Percentiles rank a stretch among this genome's conserved stretches.
Conservation (phyloP, 2,797 vertebrate genomes). For the Lacerta bilineata region DNA sequence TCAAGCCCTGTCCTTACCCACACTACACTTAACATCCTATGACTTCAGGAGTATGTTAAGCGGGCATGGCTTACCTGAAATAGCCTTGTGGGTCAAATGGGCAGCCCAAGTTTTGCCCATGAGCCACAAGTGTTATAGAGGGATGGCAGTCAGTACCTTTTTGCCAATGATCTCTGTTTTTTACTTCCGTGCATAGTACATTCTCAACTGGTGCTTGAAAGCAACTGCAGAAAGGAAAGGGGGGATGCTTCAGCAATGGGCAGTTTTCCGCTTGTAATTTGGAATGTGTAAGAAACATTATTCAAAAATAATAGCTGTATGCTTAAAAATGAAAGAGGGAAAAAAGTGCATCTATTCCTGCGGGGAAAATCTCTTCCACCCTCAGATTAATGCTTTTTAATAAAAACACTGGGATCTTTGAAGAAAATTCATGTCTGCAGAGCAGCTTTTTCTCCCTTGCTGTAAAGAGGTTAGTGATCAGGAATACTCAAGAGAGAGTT, state of each 20-base stretch:
- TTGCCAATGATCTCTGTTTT: neutral
- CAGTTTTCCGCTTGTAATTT: conserved; percentile 14
- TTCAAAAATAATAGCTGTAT: conserved; percentile 27
- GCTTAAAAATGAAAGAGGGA: conserved; percentile 1
- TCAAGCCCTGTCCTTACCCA: too few relatives aligned
- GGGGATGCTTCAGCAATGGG: neutral
- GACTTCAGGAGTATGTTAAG: too few relatives aligned
- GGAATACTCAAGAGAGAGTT: conserved; percentile 68
- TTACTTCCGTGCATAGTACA: neutral
- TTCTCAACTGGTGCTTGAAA: neutral
- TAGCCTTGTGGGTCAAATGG: too few relatives aligned
- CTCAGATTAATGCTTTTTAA: neutral
- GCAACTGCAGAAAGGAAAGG: neutral
- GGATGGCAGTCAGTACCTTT: neutral
- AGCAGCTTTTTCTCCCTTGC: conserved; percentile 47
- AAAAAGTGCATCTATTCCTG: conserved; percentile 16
- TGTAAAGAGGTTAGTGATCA: conserved; percentile 65
- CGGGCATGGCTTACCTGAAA: too few relatives aligned
- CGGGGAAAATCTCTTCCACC: conserved; percentile 30
- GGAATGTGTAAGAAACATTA: neutral
- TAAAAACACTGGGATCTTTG: conserved; percentile 67
- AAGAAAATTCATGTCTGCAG: conserved; percentile 64
- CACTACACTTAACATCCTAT: too few relatives aligned
- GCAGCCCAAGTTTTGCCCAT: too few relatives aligned
- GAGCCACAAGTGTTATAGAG: too few relatives aligned